These are phyloP conservation scores for Xenentodon cancila DNA, from an alignment of 2,797 vertebrate genomes.

Conservation along the genomic window DNA sequence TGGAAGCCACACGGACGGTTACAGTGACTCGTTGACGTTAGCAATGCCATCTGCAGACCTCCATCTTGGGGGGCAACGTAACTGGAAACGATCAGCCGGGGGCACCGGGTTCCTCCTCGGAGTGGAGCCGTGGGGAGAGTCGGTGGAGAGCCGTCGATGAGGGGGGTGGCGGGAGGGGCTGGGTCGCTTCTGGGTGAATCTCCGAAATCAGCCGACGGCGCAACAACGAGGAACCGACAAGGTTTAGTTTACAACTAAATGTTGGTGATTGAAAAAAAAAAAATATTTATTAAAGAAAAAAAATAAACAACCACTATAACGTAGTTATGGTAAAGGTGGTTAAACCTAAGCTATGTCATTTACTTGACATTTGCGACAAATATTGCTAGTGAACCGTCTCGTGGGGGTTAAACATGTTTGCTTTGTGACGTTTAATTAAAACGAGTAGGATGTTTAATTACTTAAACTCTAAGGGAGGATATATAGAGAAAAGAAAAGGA, in stretches of 20 bases:
- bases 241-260: slow-evolving; percentile 5
- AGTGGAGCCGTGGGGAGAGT: slow-evolving; percentile 75
- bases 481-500: not conserved
- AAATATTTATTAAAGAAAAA: not conserved
- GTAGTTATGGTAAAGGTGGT: no score
- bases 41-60: slow-evolving; percentile 79
- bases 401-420: no score
- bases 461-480: not conserved
- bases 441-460: slow-evolving; percentile 3
- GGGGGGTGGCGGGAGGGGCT: slow-evolving; percentile 71
- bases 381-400: no score
- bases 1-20: slow-evolving; percentile 67
- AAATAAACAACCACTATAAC: no score
- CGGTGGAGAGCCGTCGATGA: no score
- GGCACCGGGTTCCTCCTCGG: slow-evolving; percentile 84
- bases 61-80: slow-evolving; percentile 80
- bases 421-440: no score
- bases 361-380: no score
- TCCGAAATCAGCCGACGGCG: slow-evolving; percentile 67
- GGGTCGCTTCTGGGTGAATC: slow-evolving; percentile 75
- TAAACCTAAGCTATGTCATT: no score
- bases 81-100: slow-evolving; percentile 76
- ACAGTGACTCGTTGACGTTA: slow-evolving; percentile 57
- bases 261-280: slow-evolving; percentile 1
- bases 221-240: slow-evolving; percentile 53